These are phyloP conservation scores for Melitaea athalia DNA, from an alignment of 2,888 invertebrate genomes.

Conservation along the genomic window DNA sequence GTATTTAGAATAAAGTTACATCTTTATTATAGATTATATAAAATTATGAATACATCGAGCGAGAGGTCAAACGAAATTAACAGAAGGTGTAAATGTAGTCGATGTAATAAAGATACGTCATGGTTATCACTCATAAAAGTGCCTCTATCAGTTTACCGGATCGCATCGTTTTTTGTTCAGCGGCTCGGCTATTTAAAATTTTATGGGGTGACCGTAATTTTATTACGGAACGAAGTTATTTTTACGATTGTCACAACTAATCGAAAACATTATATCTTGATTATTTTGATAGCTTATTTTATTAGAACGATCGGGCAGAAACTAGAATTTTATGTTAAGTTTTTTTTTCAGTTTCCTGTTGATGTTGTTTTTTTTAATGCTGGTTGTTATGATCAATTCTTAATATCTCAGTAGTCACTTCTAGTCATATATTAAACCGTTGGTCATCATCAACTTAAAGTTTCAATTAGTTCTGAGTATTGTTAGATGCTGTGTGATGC, in stretches of 20 bases:
- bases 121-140: constrained; percentile 37
- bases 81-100: constrained; percentile 40
- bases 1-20: not conserved
- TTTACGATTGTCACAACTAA: constrained; percentile 36
- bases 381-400: not conserved
- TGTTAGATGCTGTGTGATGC: no score
- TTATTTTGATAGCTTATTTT: constrained; percentile 28
- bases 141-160: constrained; percentile 39
- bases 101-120: constrained; percentile 42
- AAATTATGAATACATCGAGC: constrained; percentile 20
- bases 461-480: no score
- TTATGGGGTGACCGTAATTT: constrained; percentile 39
- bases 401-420: not conserved
- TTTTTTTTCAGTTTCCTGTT: not conserved
- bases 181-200: constrained; percentile 27
- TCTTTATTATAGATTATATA: constrained; percentile 18
- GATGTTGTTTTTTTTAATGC: not conserved
- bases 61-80: constrained; percentile 37
- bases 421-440: no score
- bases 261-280: constrained; percentile 30
- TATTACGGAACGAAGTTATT: constrained; percentile 30
- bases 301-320: constrained; percentile 9
- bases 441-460: no score
- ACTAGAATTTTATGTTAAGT: not conserved
- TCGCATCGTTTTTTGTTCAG: constrained; percentile 40